These are phyloP conservation scores for Syrmaticus mikado DNA, from an alignment of 2,113 vertebrate species.

Conservation along the genomic window DNA sequence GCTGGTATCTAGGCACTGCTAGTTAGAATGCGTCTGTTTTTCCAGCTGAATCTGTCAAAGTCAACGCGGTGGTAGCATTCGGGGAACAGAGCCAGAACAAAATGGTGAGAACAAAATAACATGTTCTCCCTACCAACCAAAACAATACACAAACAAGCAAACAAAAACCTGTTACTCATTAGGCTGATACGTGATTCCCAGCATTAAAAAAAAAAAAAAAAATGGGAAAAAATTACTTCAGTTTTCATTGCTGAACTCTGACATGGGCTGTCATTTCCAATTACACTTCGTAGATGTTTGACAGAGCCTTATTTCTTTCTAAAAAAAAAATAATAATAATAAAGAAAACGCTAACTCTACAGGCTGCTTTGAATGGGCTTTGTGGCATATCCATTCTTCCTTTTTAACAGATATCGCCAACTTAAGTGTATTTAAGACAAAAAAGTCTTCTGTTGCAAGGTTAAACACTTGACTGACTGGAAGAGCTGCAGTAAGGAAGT, in stretches of 20 bases:
- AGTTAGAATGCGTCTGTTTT: not conserved
- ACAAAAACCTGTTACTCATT: slow-evolving; percentile 52
- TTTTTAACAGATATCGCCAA: not conserved
- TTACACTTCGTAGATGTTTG: slow-evolving; percentile 34
- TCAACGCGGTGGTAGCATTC: not conserved
- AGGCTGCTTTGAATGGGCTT: not conserved
- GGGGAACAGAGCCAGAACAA: not conserved
- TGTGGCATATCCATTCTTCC: not conserved
- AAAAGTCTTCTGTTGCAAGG: not conserved
- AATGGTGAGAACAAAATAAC: slow-evolving; percentile 55
- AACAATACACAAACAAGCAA: slow-evolving; percentile 58
- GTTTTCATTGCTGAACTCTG: slow-evolving; percentile 42
- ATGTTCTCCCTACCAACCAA: slow-evolving; percentile 53
- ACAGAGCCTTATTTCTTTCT: slow-evolving; percentile 2
- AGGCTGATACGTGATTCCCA: slow-evolving; percentile 13
- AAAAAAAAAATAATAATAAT: not conserved
- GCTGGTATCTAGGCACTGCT: slow-evolving; percentile 13
- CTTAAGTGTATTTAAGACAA: not conserved
- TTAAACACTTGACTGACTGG: not conserved
- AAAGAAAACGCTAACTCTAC: not conserved
- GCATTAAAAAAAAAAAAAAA: not conserved
- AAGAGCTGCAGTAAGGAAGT: slow-evolving; percentile 3
- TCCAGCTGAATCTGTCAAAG: slow-evolving; percentile 39
- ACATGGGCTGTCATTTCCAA: slow-evolving; percentile 35
- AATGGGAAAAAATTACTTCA: not conserved